Conservation (phyloP, 2,888 invertebrate genomes). For the Thereva nobilitata region DNA sequence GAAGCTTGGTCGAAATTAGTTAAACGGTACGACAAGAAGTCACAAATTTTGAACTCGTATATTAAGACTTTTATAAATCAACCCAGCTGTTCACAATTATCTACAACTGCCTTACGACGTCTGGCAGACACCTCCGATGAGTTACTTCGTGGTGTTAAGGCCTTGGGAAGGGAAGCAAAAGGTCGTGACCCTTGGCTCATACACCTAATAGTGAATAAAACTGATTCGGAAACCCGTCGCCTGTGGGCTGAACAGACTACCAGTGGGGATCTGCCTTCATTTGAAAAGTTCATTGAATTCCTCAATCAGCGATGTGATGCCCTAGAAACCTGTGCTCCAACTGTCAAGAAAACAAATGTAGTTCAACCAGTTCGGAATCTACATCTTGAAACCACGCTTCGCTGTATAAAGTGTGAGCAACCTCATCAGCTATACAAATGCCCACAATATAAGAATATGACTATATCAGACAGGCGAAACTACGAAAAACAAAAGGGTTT, state of each 20-base stretch:
- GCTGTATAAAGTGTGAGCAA: background rate
- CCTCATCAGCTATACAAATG: background rate
- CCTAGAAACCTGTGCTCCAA: slow-evolving; percentile 1
- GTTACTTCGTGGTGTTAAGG: background rate
- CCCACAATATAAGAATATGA: slow-evolving; percentile 9
- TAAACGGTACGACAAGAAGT: slow-evolving; percentile 3
- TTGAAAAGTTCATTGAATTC: background rate
- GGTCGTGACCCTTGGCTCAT: slow-evolving; percentile 2
- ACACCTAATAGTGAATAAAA: slow-evolving; percentile 1
- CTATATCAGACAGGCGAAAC: background rate
- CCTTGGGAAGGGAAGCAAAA: background rate
- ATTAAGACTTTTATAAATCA: background rate
- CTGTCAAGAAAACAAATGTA: background rate
- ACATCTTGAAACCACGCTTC: background rate
- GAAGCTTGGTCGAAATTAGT: slow-evolving; percentile 5
- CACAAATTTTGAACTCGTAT: background rate
- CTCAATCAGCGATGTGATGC: slow-evolving; percentile 9
- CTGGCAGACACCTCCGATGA: slow-evolving; percentile 6
- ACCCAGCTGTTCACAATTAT: background rate
- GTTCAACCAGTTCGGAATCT: background rate
- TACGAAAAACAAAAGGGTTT: slow-evolving; percentile 2
- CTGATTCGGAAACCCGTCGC: background rate
- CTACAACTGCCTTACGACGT: background rate
- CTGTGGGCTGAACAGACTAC: slow-evolving; percentile 1
- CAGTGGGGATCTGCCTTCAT: background rate